Percentiles rank a stretch among this genome's conserved stretches.
These are phyloP conservation scores for Zapus hudsonius DNA, from an alignment of 2,113 vertebrate genomes.

Conservation along the genomic window DNA sequence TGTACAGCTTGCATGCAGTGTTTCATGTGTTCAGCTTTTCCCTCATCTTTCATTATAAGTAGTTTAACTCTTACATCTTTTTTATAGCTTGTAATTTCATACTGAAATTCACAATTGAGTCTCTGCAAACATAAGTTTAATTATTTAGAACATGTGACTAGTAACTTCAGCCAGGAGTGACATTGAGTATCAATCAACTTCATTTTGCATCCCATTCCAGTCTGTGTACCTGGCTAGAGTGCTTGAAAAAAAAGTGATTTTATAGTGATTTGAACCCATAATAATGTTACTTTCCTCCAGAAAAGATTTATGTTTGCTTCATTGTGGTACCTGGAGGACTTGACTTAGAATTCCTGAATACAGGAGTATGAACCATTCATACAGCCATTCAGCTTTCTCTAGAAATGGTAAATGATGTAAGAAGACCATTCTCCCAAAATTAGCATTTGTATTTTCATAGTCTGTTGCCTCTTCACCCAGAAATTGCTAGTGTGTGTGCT, in stretches of 20 bases:
- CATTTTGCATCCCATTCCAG: background rate
- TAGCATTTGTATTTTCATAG: background rate
- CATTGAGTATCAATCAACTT: background rate
- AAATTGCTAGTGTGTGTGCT: background rate
- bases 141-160: background rate
- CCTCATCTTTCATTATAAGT: background rate
- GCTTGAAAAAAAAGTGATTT: background rate
- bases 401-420: background rate
- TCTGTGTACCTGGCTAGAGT: background rate
- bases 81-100: background rate
- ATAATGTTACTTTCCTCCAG: background rate
- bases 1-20: background rate
- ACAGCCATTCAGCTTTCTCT: background rate
- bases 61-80: background rate
- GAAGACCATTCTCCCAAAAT: background rate
- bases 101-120: background rate
- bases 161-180: background rate
- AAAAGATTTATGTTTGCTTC: background rate
- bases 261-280: background rate
- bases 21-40: background rate
- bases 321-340: background rate
- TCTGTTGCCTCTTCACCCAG: background rate
- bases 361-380: background rate
- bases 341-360: background rate
- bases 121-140: background rate